Conservation (phyloP, 2,888 invertebrate genomes). For the Pediacus dermestoides region DNA sequence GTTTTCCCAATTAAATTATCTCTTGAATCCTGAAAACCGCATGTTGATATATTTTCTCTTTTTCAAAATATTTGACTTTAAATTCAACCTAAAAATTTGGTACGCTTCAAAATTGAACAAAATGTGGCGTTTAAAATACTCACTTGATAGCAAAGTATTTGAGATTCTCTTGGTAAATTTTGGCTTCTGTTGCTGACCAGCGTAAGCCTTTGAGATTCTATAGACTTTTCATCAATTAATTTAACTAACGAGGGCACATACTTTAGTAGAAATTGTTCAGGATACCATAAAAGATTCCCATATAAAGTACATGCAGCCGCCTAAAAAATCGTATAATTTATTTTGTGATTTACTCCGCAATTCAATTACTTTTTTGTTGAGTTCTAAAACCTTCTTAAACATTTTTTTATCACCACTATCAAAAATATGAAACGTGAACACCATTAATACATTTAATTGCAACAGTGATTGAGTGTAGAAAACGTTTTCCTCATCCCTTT, state of each 20-base stretch:
- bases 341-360: too few species aligned
- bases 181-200: conserved; percentile 57
- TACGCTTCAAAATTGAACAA: too few species aligned
- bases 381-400: conserved; percentile 68
- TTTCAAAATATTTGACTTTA: too few species aligned
- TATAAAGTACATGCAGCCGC: conserved; percentile 74
- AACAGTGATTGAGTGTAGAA: conserved; percentile 58
- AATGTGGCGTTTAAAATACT: conserved; percentile 8
- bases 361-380: conserved; percentile 67
- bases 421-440: conserved; percentile 68
- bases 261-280: conserved; percentile 73
- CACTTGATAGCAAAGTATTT: conserved; percentile 51
- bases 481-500: conserved; percentile 56
- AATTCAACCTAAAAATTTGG: too few species aligned
- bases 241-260: conserved; percentile 59
- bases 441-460: conserved; percentile 65
- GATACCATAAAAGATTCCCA: conserved; percentile 82
- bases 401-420: conserved; percentile 74
- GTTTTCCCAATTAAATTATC: too few species aligned
- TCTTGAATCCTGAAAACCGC: too few species aligned
- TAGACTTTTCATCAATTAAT: conserved; percentile 51
- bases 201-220: conserved; percentile 52
- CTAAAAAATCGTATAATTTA: conserved; percentile 43
- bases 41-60: too few species aligned
- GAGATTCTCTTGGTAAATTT: conserved; percentile 62